These are phyloP conservation scores for Mycalesis mineus DNA, from an alignment of 2,888 invertebrate species.

Conservation along the genomic window DNA sequence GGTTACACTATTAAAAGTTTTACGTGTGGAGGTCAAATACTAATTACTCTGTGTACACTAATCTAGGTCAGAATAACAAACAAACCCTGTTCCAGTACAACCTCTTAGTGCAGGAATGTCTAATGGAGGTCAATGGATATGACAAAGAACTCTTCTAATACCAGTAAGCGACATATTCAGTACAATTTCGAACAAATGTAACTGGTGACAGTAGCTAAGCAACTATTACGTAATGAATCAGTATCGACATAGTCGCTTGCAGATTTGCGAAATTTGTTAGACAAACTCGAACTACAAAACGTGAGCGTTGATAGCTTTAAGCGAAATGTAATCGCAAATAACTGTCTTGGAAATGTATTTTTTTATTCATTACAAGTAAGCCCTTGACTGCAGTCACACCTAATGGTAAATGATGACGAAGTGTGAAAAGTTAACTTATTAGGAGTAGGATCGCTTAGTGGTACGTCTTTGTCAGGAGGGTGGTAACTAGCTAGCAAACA, in stretches of 20 bases:
- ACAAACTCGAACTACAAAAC: slow-evolving; percentile 10
- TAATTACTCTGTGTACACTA: not conserved
- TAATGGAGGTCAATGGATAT: not conserved
- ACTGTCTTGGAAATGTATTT: too few species aligned
- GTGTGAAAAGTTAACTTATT: too few species aligned
- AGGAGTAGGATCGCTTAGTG: too few species aligned
- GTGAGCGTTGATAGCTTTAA: not conserved
- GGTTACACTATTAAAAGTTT: not conserved
- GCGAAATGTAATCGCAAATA: not conserved
- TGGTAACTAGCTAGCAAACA: too few species aligned
- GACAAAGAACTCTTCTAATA: too few species aligned
- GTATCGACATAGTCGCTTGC: slow-evolving; percentile 11
- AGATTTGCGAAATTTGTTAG: slow-evolving; percentile 26
- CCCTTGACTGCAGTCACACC: too few species aligned
- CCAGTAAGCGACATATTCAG: not conserved
- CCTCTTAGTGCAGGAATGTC: not conserved
- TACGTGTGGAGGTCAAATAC: not conserved
- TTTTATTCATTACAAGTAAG: too few species aligned
- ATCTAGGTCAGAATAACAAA: not conserved
- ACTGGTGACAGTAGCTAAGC: slow-evolving; percentile 21
- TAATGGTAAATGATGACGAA: too few species aligned
- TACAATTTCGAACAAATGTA: slow-evolving; percentile 20
- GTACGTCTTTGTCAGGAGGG: too few species aligned
- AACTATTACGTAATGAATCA: slow-evolving; percentile 20
- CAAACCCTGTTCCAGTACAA: not conserved